These are phyloP conservation scores for Oenanthe oenanthe DNA, from an alignment of 2,113 vertebrate genomes.

Conservation along the genomic window DNA sequence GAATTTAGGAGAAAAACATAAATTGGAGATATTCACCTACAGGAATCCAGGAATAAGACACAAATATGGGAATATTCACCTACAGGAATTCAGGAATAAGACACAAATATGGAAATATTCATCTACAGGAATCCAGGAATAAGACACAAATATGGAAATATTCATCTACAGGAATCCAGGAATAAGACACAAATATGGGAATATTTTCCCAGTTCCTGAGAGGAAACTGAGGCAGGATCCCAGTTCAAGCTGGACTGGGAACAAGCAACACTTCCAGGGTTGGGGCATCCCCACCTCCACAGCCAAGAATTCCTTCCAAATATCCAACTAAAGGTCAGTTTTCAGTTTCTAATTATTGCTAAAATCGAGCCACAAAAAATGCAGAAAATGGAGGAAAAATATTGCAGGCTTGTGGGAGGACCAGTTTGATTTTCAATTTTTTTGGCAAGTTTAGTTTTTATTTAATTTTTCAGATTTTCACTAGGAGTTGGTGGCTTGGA, in stretches of 20 bases:
- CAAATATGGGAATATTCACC: neutral
- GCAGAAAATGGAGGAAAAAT: accelerated
- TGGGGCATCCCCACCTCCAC: neutral
- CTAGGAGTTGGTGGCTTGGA: neutral
- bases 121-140: no score
- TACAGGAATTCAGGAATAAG: neutral
- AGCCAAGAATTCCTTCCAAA: neutral
- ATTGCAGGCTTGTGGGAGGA: accelerated
- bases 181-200: accelerated
- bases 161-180: neutral
- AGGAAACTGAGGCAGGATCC: neutral
- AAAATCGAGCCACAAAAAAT: neutral
- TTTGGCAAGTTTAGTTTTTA: neutral
- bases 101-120: neutral
- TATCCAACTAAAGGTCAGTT: neutral
- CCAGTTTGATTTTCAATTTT: accelerated
- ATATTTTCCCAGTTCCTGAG: accelerated
- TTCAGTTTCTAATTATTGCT: neutral
- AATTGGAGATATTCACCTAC: neutral
- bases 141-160: neutral
- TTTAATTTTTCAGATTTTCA: neutral
- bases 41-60: neutral
- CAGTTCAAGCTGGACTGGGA: neutral
- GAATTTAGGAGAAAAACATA: neutral
- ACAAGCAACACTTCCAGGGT: neutral